Evolutionary conservation across 64 coral and sea anemone genomes (phyloP), one percentile per base, ranked within the genome.

Genomic region (Exaiptasia diaphana): DNA sequence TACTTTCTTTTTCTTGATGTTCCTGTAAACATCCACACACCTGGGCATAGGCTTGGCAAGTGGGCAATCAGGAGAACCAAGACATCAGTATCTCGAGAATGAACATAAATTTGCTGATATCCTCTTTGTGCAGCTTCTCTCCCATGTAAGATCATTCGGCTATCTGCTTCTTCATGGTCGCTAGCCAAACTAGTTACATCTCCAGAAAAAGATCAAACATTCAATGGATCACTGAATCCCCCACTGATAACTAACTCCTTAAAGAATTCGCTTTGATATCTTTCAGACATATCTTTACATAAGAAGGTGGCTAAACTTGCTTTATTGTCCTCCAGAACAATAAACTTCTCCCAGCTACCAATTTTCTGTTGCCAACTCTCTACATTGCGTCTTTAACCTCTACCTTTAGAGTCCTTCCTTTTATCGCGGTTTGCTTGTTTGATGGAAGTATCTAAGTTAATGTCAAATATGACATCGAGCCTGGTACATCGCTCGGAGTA

Each of bases 111-210:
- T 32, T 86, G 83, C 71, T 76, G 32, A 50, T 86, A 77, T 38
- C 83, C 73, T 39, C 43, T 67, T n/a, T 67, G 15, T n/a, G 83
- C 57, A 34, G 71, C 83, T 50, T 86, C 83, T 89, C 26, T 79
- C 18, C 45, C 35, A 15, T 62, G 64, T n/a, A 68, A 50, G 21
- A 78, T 28, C 26, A 74, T 74, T 28, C 42, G 27, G 28, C 71
- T 90, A 25, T 90, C 77, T 37, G 87, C 78, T 52, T 90, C 78
- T 62, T 90, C 87, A 20, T 90, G 78, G 18, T 76, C 21, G 13
- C 77, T 82, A 1, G 41, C 27, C 33, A 77, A 31, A 38, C 70
- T 55, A n/a, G 27, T 32, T 2, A 83, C 4, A 76, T 82, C 41
- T 83, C 57, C 23, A 9, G 52, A 55, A 43, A 73, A 83, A 17